These are phyloP conservation scores for Emydocephalus ijimae DNA, from an alignment of 2,113 vertebrate species.

Conservation along the genomic window DNA sequence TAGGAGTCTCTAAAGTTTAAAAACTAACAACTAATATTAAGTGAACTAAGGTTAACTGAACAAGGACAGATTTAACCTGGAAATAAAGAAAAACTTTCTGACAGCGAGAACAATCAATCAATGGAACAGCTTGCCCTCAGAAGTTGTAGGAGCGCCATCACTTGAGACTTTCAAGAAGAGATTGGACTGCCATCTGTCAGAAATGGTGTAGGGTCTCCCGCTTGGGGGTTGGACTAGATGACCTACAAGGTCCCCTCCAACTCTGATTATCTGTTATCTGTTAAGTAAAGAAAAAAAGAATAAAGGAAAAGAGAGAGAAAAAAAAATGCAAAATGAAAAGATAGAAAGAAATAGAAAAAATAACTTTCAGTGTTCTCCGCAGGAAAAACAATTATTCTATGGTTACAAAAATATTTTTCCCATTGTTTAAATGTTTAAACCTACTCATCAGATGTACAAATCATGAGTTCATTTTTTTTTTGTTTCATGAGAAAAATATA, in stretches of 20 bases:
- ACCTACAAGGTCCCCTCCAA: no score
- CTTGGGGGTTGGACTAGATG: no score
- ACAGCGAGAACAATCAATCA: no score
- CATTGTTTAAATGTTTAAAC: not conserved
- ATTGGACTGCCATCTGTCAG: no score
- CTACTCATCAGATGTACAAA: not conserved
- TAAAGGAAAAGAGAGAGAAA: not conserved
- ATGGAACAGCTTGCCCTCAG: no score
- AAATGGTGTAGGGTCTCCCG: no score
- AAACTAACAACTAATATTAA: not conserved
- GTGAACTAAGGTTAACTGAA: no score
- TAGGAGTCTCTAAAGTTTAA: not conserved
- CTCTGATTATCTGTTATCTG: no score
- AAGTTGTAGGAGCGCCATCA: no score
- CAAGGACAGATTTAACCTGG: no score
- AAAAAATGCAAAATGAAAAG: not conserved
- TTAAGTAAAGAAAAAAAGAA: not conserved
- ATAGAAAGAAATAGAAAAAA: not conserved
- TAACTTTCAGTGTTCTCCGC: not conserved
- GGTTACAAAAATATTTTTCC: not conserved
- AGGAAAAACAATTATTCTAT: not conserved
- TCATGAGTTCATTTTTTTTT: not conserved
- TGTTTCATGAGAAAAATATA: not conserved
- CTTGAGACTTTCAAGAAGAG: no score
- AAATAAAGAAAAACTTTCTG: no score